Conservation (phyloP, 2,797 vertebrate genomes). For the Pipistrellus pipistrellus region DNA sequence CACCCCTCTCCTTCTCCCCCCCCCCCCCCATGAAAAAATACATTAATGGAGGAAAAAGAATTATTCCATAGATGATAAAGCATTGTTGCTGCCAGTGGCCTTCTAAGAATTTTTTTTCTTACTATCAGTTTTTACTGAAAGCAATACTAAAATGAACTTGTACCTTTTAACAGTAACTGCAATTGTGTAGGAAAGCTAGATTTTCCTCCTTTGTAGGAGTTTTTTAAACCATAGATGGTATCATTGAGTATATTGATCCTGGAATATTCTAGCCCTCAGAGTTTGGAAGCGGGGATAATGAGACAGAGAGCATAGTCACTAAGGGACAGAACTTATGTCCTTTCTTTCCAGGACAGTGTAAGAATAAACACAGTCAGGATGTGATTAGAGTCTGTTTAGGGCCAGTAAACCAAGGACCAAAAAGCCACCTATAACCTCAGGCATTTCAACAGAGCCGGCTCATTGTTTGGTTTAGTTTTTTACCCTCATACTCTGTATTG, state of each 20-base stretch:
- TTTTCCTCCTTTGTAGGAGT: not conserved
- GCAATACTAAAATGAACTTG: not conserved
- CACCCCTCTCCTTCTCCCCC: too few relatives aligned
- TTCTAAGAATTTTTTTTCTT: not conserved
- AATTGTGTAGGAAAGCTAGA: too few relatives aligned
- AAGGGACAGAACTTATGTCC: not conserved
- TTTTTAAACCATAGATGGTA: not conserved
- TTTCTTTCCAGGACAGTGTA: accelerated
- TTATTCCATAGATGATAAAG: not conserved
- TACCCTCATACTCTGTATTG: not conserved
- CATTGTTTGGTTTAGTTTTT: not conserved
- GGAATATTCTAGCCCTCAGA: not conserved
- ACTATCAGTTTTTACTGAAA: not conserved
- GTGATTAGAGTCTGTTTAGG: not conserved
- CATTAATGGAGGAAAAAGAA: not conserved
- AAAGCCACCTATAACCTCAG: not conserved
- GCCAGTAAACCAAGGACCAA: not conserved
- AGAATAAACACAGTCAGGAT: not conserved
- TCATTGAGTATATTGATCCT: not conserved
- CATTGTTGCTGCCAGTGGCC: not conserved
- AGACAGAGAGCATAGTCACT: not conserved
- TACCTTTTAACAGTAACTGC: not conserved
- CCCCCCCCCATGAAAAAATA: not conserved
- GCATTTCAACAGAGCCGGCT: not conserved
- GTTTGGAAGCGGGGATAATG: not conserved